Conservation (phyloP, 2,888 invertebrate genomes). For the Oligia strigilis region DNA sequence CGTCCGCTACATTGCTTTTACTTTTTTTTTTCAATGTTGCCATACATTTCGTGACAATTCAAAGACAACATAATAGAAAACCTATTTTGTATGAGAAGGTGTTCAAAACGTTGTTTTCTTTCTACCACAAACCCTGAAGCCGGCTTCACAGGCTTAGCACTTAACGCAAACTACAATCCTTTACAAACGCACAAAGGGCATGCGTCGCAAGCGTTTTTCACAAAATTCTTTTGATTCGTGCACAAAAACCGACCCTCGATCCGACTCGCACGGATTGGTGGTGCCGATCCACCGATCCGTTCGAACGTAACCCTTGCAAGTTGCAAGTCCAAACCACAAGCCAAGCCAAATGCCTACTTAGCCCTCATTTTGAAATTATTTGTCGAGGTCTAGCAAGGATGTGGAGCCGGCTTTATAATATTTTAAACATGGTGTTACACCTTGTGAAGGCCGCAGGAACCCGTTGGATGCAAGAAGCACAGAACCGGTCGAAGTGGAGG, state of each 20-base stretch:
- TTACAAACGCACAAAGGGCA: not conserved
- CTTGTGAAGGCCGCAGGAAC: too few relatives aligned
- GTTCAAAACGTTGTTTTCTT: not conserved
- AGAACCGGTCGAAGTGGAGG: too few relatives aligned
- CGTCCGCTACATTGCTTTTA: conserved; percentile 87
- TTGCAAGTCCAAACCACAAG: not conserved
- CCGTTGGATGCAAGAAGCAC: too few relatives aligned
- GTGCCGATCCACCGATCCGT: too few relatives aligned
- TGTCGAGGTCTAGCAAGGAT: not conserved
- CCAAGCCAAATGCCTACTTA: not conserved
- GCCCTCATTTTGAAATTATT: not conserved
- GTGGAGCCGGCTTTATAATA: not conserved
- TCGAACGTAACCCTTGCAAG: not conserved
- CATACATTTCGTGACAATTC: conserved; percentile 59
- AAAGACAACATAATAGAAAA: conserved; percentile 26
- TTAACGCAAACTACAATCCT: not conserved
- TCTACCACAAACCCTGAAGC: not conserved
- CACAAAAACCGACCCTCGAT: not conserved
- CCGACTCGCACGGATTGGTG: not conserved
- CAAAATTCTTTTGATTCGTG: not conserved
- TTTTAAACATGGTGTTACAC: not conserved
- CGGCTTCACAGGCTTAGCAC: not conserved
- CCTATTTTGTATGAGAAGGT: not conserved
- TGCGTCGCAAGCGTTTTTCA: not conserved
- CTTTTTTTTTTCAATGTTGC: conserved; percentile 81